Percentiles rank a stretch among this genome's conserved stretches.
Conservation (phyloP, 2,888 invertebrate genomes). For the Belgica antarctica region DNA sequence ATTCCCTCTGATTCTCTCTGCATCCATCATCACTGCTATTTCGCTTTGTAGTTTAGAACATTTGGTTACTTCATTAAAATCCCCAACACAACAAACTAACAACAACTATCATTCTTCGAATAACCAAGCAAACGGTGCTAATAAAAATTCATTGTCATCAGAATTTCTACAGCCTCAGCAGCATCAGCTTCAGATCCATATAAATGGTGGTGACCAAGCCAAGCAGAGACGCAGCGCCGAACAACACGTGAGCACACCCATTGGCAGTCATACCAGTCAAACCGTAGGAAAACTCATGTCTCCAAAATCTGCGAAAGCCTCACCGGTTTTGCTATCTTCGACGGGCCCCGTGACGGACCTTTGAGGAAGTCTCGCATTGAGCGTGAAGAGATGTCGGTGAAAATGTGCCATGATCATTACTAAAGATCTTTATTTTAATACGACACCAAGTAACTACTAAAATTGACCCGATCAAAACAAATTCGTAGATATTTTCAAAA, state of each 20-base stretch:
- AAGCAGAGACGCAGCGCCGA: not conserved
- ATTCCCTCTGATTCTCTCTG: not conserved
- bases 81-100: conserved; percentile 33
- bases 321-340: conserved; percentile 29
- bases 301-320: conserved; percentile 26
- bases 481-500: no score
- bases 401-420: no score
- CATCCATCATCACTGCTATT: not conserved
- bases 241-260: not conserved
- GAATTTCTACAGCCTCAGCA: conserved; percentile 42
- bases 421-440: no score
- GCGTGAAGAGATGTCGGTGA: no score
- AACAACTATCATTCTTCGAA: not conserved
- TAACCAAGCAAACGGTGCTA: conserved; percentile 28
- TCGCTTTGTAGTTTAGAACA: conserved; percentile 38
- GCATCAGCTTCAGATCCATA: conserved; percentile 40
- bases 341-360: conserved; percentile 31
- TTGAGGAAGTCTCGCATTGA: not conserved
- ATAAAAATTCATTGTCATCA: conserved; percentile 40
- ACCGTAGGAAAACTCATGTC: conserved; percentile 25
- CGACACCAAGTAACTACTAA: no score
- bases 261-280: not conserved
- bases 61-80: conserved; percentile 43
- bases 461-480: no score
- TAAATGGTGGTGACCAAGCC: conserved; percentile 38